Conservation (phyloP, 1,140 invertebrate genomes). For the Bactericera cockerelli region DNA sequence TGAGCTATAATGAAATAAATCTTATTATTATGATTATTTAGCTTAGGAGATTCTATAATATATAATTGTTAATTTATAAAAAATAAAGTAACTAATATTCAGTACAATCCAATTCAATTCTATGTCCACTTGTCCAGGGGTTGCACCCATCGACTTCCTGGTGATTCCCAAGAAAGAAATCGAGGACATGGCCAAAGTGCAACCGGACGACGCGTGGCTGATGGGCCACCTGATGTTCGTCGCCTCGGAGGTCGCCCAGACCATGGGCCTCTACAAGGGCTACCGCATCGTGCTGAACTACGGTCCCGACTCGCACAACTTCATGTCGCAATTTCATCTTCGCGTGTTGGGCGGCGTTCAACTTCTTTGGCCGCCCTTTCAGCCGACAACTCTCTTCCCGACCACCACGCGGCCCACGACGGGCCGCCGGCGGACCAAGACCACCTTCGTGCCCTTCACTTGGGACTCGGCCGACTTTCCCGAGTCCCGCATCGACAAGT, state of each 20-base stretch:
- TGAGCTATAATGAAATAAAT: too few relatives aligned
- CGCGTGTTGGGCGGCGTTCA: neutral
- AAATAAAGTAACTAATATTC: too few relatives aligned
- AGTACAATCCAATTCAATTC: too few relatives aligned
- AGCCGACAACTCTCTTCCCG: neutral
- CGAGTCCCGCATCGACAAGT: neutral
- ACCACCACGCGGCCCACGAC: neutral
- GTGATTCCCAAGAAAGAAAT: slow-evolving; percentile 4
- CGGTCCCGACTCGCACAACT: neutral
- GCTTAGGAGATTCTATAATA: too few relatives aligned
- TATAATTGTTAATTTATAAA: too few relatives aligned
- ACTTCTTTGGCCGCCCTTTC: neutral
- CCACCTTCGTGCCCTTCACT: neutral
- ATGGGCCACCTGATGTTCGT: neutral
- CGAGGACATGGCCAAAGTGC: neutral
- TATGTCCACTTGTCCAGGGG: too few relatives aligned
- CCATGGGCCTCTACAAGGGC: neutral
- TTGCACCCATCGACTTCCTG: neutral
- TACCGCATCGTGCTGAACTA: slow-evolving; percentile 5
- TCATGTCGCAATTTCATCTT: neutral
- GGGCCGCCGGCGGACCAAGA: too few relatives aligned
- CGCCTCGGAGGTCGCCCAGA: neutral
- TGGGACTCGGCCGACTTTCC: neutral
- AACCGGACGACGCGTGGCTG: neutral
- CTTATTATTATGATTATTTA: too few relatives aligned